These are phyloP conservation scores for Entomyzon cyanotis DNA, from an alignment of 2,113 vertebrate genomes.

Conservation along the genomic window DNA sequence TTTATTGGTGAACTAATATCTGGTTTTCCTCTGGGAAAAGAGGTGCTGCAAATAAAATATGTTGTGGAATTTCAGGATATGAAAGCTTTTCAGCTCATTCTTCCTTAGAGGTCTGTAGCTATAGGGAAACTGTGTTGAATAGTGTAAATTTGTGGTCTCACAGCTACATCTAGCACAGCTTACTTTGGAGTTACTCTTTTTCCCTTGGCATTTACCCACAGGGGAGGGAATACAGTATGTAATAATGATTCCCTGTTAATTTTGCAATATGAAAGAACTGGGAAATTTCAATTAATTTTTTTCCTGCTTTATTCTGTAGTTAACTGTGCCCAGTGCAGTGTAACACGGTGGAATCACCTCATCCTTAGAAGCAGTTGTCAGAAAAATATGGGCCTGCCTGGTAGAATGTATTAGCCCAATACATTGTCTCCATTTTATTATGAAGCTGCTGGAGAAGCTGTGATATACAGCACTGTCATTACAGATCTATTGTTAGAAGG, in stretches of 20 bases:
- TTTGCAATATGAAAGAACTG: not conserved
- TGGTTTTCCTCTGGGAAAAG: not conserved
- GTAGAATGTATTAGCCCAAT: conserved; percentile 91
- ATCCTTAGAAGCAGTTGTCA: conserved; percentile 87
- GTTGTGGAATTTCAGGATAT: not conserved
- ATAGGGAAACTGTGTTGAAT: not conserved
- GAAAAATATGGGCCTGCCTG: conserved; percentile 81
- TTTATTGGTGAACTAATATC: not conserved
- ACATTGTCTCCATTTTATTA: conserved; percentile 87
- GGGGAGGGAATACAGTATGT: not conserved
- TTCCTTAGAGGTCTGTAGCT: not conserved
- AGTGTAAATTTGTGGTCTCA: not conserved
- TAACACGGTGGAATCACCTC: conserved; percentile 78
- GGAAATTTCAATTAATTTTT: not conserved
- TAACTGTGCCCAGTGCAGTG: conserved; percentile 79
- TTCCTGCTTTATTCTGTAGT: conserved; percentile 46
- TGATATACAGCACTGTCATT: conserved; percentile 93
- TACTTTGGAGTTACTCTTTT: not conserved
- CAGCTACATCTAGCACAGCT: not conserved
- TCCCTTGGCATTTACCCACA: not conserved
- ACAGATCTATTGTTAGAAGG: conserved; percentile 87
- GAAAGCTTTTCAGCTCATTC: not conserved
- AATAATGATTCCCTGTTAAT: not conserved
- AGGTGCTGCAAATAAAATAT: not conserved
- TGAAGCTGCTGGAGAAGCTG: conserved; percentile 81